Evolutionary conservation across 2,797 vertebrate species (phyloP), one percentile per base, ranked within the genome.

Genomic region (Myotis findleyi): DNA sequence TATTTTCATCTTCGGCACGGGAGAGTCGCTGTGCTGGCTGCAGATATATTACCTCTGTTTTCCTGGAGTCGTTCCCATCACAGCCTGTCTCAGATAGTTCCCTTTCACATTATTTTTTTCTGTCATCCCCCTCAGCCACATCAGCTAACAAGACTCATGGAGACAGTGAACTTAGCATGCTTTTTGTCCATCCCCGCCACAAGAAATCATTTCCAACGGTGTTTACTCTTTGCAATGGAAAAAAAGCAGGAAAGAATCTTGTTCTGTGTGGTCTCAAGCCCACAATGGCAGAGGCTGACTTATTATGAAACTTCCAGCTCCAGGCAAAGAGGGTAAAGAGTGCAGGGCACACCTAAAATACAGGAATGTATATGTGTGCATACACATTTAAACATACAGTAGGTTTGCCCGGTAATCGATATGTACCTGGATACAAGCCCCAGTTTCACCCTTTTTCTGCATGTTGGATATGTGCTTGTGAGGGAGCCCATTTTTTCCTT

Each of bases 251-350:
- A 77, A 72, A 94, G 33, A 84, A 75, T 88, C 38, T 38, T 51
- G 2, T 94, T 89, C 38, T 83, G 44, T 51, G 21, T 57, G 44
- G 17, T 75, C 47, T 91, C 41, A 71, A 82, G 51, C 30, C 59
- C 53, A 77, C 16, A n/a, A 41, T 11, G 38, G n/a, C 44, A 94
- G 76, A 95, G 8, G 5, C 64, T 49, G 84, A 64, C 16, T 90
- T 87, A 41, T 30, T n/a, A 17, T 23, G 36, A 82, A 96, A 85
- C 10, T 71, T 71, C 25, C 30, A 92, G 59, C 38, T 69, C 94
- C 23, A 71, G 80, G 49, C 87, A 89, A 71, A 91, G 18, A 4
- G n/a, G 62, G 21, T 25, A 49, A 14, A 72, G 25, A 36, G 33
- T 66, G 11, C 33, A 44, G 21, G 66, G 44, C 77, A 66, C 12